phyloP scores from a whole-genome alignment of 2,888 invertebrate species.

The Platynereis dumerilii region DNA sequence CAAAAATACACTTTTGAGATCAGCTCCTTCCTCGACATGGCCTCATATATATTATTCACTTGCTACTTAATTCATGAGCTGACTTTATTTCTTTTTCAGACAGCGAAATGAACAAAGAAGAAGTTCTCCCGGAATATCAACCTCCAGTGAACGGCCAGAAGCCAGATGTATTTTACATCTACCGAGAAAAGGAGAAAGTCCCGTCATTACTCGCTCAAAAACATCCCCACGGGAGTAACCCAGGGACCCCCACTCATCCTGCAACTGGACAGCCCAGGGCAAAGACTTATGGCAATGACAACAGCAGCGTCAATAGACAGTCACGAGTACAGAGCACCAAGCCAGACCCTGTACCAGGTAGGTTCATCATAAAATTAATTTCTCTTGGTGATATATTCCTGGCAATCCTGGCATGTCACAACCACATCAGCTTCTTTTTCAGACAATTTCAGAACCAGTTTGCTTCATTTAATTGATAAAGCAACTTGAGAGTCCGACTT shows the following conservation, averaged over 20 bases:
- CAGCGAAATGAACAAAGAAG: conserved; percentile 10
- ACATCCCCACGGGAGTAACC: conserved; percentile 55
- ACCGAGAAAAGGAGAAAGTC: conserved; percentile 54
- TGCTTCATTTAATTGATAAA: no score
- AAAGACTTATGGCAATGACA: conserved; percentile 55
- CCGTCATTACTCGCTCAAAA: conserved; percentile 50
- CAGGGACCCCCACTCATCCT: conserved; percentile 46
- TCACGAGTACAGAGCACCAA: conserved; percentile 51
- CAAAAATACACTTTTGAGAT: no score
- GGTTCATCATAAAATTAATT: background rate
- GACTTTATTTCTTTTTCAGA: no score
- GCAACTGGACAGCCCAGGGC: conserved; percentile 49
- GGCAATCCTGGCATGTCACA: background rate
- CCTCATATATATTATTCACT: no score
- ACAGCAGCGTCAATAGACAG: conserved; percentile 58
- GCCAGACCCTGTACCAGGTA: conserved; percentile 58
- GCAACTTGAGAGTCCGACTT: no score
- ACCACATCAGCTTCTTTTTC: no score
- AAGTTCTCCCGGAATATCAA: conserved; percentile 46
- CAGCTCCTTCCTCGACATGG: no score
- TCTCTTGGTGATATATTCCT: background rate
- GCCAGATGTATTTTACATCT: conserved; percentile 50
- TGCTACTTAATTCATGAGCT: no score
- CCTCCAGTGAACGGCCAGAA: conserved; percentile 49
- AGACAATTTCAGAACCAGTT: no score